Base-by-base conservation (phyloP, 2,113 vertebrate genomes). In the Solea senegalensis region DNA sequence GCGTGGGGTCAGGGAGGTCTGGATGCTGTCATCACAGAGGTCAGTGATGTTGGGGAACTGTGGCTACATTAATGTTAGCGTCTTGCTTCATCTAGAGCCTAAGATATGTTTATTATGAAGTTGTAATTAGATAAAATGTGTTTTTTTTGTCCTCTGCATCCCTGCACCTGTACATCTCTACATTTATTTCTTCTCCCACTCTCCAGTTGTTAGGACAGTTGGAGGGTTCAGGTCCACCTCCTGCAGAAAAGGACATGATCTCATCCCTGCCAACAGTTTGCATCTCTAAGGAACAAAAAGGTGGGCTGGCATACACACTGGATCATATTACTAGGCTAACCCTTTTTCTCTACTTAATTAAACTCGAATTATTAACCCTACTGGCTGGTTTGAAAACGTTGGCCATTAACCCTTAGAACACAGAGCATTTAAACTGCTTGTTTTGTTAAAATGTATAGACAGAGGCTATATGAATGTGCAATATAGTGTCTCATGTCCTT, bases 1-100 rank as follows among this genome's bases (percentile, higher is more conserved):
- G 96, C 95, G 0, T 99, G 97, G 97, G 96, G 97, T 84, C 97
- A 97, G 88, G 95, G 95, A 46, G 96, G 96, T 81, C 94, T 97
- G 0, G 96, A 98, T 21, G 91, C 94, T 12, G 96, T 97, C 69
- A 95, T 99, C 84, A 96, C 96, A 62, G 97, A 98, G 95, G 97
- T 98, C 83, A 94, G 91, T 78, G 73, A 69, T 34, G 69, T 64
- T 50, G 14, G 13, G 59, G 12, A 49, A 15, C 12, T 53, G 15
- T 41, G 39, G 21, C 11, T 12, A 43, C 8, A 2, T 40, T 21
- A 15, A 46, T 40, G 7, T 0, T 53, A 7, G 12, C 13, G 2
- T 28, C 8, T 49, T 9, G 55, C 2, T 16, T 26, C 49, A 9
- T 45, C 21, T 13, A 9, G 11, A 26, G 3, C 41, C 15, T 8